Base-by-base conservation (phyloP, 2,113 vertebrate genomes). In the Semnopithecus entellus region DNA sequence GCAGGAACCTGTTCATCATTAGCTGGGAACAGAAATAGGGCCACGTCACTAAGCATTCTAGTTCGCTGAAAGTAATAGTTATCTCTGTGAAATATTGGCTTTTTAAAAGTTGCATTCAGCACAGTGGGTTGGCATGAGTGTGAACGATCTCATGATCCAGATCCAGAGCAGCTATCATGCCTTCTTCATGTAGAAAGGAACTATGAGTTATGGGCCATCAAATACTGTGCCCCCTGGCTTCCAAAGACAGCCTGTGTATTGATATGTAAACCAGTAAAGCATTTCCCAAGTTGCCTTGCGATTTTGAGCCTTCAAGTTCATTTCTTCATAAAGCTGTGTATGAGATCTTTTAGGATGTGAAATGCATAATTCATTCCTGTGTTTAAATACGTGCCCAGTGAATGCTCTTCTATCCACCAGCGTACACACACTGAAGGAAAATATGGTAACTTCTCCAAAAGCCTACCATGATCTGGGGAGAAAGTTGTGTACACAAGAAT, bases 401-500 rank as follows among this genome's bases (percentile, higher is more conserved):
- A 48, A 5, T 38, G 25, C 25, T 50, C 1, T 45, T 8, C n/a
- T 45, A 38, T 6, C 32, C 23, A 50, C 55, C 22, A 30, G 35
- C 35, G 22, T 14, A n/a, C 8, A 16, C 1, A 20, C 7, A 4
- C 18, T 61, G 13, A 13, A 79, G 25, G 18, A 61, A 3, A 92
- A 35, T 0, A 6, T 1, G 13, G 10, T 23, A 78, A 22, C 2
- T 85, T 14, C 50, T 84, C 25, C 22, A 89, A 73, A 72, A 73
- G 1, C 20, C 66, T 22, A 20, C 5, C 32, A 18, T 32, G 0
- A 2, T 45, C 68, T 0, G 8, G 43, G 43, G 2, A 55, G 50
- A n/a, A 55, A 50, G 13, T 9, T 43, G 8, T 64, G 13, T 35
- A 27, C 6, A 43, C 1, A 45, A 80, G n/a, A 85, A 22, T 38